A percentile compares a stretch with the other conserved stretches of the same genome.
Evolutionary conservation across 2,113 vertebrate species (phyloP).

Genomic region (Cercocebus atys): DNA sequence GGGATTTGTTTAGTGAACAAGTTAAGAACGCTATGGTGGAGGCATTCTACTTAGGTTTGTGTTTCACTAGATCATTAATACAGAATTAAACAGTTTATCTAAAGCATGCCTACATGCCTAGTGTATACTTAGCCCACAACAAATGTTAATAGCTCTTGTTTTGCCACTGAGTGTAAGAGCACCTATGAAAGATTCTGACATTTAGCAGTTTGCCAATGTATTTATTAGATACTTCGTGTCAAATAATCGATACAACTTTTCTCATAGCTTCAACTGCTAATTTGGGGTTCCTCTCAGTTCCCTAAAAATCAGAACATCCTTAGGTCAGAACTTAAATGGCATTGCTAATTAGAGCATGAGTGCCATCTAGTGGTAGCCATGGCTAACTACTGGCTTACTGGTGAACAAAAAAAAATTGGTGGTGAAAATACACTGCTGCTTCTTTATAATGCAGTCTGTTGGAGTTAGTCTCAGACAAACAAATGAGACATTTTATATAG

Average conservation of each 20-base stretch:
- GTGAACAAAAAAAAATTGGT: neutral
- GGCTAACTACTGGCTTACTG: neutral
- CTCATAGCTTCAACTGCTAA: neutral
- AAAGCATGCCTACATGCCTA: neutral
- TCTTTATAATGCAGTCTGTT: neutral
- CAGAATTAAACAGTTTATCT: neutral
- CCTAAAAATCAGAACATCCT: neutral
- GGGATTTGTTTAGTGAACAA: neutral
- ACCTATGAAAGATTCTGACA: neutral
- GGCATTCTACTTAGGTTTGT: neutral
- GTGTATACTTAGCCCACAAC: neutral
- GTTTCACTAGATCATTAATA: neutral
- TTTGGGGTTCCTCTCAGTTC: slow-evolving; percentile 20
- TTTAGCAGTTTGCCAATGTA: neutral
- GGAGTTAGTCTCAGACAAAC: neutral
- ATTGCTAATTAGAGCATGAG: slow-evolving; percentile 63
- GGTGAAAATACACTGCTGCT: neutral
- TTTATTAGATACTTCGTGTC: neutral
- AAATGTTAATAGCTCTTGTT: neutral
- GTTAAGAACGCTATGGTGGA: neutral
- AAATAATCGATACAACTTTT: neutral
- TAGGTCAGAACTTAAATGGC: neutral
- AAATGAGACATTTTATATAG: neutral
- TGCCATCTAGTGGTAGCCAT: slow-evolving; percentile 65
- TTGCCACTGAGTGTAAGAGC: neutral